A percentile compares a stretch with the other conserved stretches of the same genome.
Evolutionary conservation across 1,140 invertebrate genomes (phyloP).

Genomic region (Leptopilina boulardi): DNA sequence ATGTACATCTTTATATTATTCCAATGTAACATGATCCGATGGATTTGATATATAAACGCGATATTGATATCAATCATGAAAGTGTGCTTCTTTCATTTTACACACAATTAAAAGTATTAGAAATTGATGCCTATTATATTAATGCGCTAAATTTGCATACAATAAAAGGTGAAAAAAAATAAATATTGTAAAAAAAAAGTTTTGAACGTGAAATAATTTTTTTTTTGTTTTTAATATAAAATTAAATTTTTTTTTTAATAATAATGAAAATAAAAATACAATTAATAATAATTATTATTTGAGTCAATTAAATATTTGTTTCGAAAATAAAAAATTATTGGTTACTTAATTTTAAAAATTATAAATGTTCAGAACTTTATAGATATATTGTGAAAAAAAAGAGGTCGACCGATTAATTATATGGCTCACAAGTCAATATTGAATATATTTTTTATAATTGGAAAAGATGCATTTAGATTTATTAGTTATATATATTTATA

Average conservation of each 20-base stretch:
- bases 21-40: slow-evolving; percentile 19
- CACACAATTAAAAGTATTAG: not conserved
- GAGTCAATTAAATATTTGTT: too few relatives aligned
- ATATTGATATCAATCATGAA: not conserved
- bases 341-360: not conserved
- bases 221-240: too few relatives aligned
- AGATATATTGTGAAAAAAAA: not conserved
- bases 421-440: not conserved
- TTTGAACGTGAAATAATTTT: too few relatives aligned
- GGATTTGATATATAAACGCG: not conserved
- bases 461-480: slow-evolving; percentile 17
- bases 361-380: too few relatives aligned
- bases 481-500: slow-evolving; percentile 13
- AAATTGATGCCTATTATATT: slow-evolving; percentile 19
- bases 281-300: too few relatives aligned
- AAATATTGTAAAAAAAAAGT: too few relatives aligned
- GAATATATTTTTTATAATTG: not conserved
- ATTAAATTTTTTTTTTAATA: too few relatives aligned
- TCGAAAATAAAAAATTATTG: too few relatives aligned
- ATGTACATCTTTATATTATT: not conserved
- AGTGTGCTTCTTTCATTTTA: not conserved
- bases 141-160: not conserved
- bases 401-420: slow-evolving; percentile 16
- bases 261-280: too few relatives aligned
- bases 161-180: too few relatives aligned